A percentile compares a stretch with the other conserved stretches of the same genome.
phyloP scores from a whole-genome alignment of 2,888 invertebrate species.

The Junonia oenone region DNA sequence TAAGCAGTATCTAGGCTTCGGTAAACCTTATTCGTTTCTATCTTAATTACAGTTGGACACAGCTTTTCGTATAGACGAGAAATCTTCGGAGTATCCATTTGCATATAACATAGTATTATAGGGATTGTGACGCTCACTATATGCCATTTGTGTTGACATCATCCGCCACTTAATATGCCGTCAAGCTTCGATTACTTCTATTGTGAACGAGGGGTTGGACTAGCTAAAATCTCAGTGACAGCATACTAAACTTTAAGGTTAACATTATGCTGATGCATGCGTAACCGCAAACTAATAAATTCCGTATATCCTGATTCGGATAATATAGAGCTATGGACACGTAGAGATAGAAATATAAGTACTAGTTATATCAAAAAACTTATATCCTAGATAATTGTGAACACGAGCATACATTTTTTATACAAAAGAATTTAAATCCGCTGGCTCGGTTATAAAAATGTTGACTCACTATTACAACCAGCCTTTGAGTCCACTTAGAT shows the following conservation, averaged over 20 bases:
- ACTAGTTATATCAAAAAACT: no score
- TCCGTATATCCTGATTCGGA: no score
- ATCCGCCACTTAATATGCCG: neutral
- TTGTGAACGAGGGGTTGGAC: neutral
- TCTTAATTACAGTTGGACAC: neutral
- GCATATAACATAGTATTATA: neutral
- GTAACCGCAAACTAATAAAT: neutral
- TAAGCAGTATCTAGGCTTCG: neutral
- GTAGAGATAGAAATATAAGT: no score
- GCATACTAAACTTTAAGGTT: neutral
- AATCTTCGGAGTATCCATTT: neutral
- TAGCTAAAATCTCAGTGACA: neutral
- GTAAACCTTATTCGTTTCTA: neutral
- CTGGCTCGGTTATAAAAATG: constrained; percentile 5
- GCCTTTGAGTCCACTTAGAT: constrained; percentile 31
- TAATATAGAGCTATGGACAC: no score
- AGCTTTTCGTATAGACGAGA: neutral
- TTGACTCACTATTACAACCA: constrained; percentile 9
- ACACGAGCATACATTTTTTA: neutral
- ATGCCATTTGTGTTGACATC: neutral
- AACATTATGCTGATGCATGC: neutral
- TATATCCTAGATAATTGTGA: neutral
- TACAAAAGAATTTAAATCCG: neutral
- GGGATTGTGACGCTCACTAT: neutral
- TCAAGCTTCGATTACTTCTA: neutral